phyloP scores from a whole-genome alignment of 1,140 invertebrate species.

The Lerema accius region DNA sequence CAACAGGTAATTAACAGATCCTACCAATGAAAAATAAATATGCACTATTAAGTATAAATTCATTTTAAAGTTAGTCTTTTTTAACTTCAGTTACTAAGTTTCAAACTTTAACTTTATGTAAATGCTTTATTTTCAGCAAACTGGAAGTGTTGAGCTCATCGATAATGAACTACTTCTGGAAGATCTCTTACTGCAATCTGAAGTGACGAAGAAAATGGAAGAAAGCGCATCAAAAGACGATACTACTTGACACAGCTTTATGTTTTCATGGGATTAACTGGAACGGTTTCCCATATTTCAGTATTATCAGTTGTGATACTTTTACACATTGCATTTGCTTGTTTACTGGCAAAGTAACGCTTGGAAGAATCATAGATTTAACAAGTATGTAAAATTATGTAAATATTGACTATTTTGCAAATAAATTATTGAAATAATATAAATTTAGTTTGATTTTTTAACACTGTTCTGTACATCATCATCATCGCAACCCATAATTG shows the following conservation, averaged over 20 bases:
- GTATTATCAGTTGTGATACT: slow-evolving; percentile 78
- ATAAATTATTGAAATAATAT: slow-evolving; percentile 23
- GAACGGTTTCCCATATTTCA: slow-evolving; percentile 51
- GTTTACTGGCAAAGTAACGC: slow-evolving; percentile 37
- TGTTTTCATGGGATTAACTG: slow-evolving; percentile 61
- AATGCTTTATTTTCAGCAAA: slow-evolving; percentile 59
- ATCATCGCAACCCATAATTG: slow-evolving; percentile 7
- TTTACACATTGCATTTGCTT: slow-evolving; percentile 39
- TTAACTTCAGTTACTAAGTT: too few species aligned
- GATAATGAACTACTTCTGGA: slow-evolving; percentile 70
- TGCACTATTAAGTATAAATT: too few species aligned
- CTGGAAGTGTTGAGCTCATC: slow-evolving; percentile 63
- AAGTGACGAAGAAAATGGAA: slow-evolving; percentile 50
- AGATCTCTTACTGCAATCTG: slow-evolving; percentile 65
- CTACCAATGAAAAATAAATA: too few species aligned
- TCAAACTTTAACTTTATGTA: too few species aligned
- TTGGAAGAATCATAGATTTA: slow-evolving; percentile 30
- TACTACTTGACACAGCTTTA: slow-evolving; percentile 68
- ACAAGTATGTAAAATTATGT: slow-evolving; percentile 30
- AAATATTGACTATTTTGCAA: slow-evolving; percentile 30
- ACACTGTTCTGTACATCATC: too few species aligned
- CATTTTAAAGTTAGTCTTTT: too few species aligned
- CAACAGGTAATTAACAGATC: slow-evolving; percentile 63
- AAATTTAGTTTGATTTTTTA: too few species aligned
- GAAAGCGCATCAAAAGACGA: slow-evolving; percentile 55